Conservation (phyloP, 2,888 invertebrate genomes). For the Monoplex corrugatus region DNA sequence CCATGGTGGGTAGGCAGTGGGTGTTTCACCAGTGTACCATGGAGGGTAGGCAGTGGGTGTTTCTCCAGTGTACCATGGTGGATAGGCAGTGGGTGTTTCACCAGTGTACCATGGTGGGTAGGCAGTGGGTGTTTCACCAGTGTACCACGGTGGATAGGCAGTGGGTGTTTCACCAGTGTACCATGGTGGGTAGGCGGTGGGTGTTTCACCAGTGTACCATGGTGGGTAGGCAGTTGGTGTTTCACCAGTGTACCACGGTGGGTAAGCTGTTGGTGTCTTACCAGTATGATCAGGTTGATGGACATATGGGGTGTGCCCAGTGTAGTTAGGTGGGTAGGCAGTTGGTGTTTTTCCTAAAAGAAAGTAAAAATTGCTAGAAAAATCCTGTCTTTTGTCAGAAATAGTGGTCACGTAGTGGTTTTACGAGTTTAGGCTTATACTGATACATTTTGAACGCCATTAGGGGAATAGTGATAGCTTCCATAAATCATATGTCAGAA, state of each 20-base stretch:
- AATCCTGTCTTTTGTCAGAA: too few species aligned
- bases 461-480: too few species aligned
- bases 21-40: conserved; percentile 15
- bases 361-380: too few species aligned
- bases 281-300: not conserved
- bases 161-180: too few species aligned
- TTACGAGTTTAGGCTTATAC: too few species aligned
- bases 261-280: not conserved
- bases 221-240: not conserved
- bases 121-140: too few species aligned
- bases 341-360: too few species aligned
- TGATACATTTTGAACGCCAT: too few species aligned
- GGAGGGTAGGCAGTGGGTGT: conserved; percentile 9
- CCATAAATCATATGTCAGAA: too few species aligned
- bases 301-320: not conserved
- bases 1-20: conserved; percentile 6
- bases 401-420: too few species aligned
- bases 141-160: not conserved
- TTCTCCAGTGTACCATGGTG: conserved; percentile 7
- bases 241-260: conserved; percentile 7
- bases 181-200: too few species aligned
- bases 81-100: conserved; percentile 4
- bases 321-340: not conserved
- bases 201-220: not conserved
- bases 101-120: not conserved